These are phyloP conservation scores for Palythoa heliodiscus DNA, from an alignment of 92 coral and sea anemone genomes.

Conservation along the genomic window DNA sequence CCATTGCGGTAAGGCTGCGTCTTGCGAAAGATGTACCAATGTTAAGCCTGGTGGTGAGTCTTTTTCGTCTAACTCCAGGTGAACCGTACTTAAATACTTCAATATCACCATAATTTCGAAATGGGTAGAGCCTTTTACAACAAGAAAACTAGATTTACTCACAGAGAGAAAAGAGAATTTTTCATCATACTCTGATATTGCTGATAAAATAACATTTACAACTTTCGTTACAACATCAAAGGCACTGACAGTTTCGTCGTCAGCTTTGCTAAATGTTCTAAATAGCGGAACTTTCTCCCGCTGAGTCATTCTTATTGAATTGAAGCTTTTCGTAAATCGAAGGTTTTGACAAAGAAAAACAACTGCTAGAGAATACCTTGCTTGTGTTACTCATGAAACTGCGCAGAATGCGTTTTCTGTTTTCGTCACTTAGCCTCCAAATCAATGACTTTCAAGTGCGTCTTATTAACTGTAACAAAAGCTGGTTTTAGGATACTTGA, in stretches of 20 bases:
- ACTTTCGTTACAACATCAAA: constrained; percentile 41
- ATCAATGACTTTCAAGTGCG: not conserved
- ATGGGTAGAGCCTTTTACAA: constrained; percentile 50
- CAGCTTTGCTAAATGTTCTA: constrained; percentile 31
- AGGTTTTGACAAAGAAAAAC: not conserved
- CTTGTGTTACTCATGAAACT: not conserved
- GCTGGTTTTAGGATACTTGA: not conserved
- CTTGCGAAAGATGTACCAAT: constrained; percentile 15
- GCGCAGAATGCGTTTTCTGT: not conserved
- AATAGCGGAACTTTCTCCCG: constrained; percentile 12
- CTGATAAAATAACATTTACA: constrained; percentile 57
- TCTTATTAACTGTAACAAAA: not conserved
- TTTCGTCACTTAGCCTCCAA: not conserved
- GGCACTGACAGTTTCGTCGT: constrained; percentile 22
- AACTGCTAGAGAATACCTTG: not conserved
- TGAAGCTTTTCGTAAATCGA: not conserved
- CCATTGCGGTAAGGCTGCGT: constrained; percentile 35
- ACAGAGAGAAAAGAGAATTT: constrained; percentile 57
- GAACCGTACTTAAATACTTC: constrained; percentile 31
- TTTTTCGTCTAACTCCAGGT: constrained; percentile 44
- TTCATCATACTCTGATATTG: constrained; percentile 59
- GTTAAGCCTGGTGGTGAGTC: constrained; percentile 46
- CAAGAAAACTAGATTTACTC: constrained; percentile 53
- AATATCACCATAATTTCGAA: constrained; percentile 56
- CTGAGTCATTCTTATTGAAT: not conserved